Evolutionary conservation across 2,888 invertebrate genomes (phyloP), one percentile per base, ranked within the genome.

Genomic region (Neoaliturus tenellus): DNA sequence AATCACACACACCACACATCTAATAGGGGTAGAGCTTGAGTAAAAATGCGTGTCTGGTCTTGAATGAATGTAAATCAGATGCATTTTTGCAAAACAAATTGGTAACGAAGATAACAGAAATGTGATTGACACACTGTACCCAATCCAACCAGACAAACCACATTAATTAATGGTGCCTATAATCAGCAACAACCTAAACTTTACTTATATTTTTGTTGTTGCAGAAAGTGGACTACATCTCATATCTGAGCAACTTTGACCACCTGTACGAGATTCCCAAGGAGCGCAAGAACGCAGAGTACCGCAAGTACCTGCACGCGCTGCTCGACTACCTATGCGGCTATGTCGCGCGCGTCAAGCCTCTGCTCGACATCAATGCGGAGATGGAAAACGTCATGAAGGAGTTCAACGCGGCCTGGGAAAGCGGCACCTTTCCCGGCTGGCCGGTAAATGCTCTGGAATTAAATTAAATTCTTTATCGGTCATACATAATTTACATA

Each of bases 221-320:
- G 41, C 89, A 94, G 93, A 96, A 97, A 93, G 94, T 98, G 41
- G 99, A 99, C 91, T 99, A 99, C 90, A 97, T 99, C 78, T 96
- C 96, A 0, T 99, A 99, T 90, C 91, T 99, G 85, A 95, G 96
- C 86, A 95, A 95, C 84, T 98, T 99, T 90, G 99, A 99, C 90
- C 98, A 98, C 89, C 92, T 99, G 20, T 98, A 96, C 90, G 99
- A 99, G 88, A 96, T 99, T 89, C 96, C 98, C 0, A 96, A 95
- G 91, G 97, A 97, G 88, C 93, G 97, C 84, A 97, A 97, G 91
- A 97, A 96, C 90, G 96, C 95, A 82, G 97, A 97, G 87, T 97
- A 97, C 90, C 93, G 96, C 81, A 95, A 95, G 88, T 99, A 99
- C 90, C 92, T 99, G 41, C 93, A 96, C 85, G 93, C 94, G 0